These are phyloP conservation scores for Willowsia nigromaculata DNA, from an alignment of 2,888 invertebrate genomes.

Conservation along the genomic window DNA sequence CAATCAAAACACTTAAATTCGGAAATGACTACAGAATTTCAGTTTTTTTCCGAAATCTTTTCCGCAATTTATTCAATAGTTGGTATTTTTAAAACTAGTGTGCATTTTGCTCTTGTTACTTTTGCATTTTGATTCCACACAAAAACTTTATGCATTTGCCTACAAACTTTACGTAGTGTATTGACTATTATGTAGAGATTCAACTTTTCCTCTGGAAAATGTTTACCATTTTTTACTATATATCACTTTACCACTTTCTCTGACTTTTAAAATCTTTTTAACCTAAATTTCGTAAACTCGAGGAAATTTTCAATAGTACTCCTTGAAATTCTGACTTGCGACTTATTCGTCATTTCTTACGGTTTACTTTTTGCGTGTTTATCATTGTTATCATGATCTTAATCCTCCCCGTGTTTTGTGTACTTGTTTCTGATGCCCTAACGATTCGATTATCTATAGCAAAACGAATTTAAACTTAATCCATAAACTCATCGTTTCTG, in stretches of 20 bases:
- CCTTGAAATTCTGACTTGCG: background rate
- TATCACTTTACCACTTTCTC: background rate
- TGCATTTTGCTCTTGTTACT: conserved; percentile 15
- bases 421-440: too few relatives aligned
- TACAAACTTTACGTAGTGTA: background rate
- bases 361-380: background rate
- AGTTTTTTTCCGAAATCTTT: background rate
- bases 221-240: background rate
- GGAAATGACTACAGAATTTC: conserved; percentile 4
- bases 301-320: background rate
- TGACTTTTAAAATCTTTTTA: background rate
- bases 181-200: background rate
- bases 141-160: conserved; percentile 7
- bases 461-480: too few relatives aligned
- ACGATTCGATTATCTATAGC: too few relatives aligned
- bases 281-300: background rate
- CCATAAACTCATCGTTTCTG: background rate
- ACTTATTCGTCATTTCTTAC: background rate
- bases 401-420: background rate
- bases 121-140: background rate
- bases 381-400: background rate
- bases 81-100: conserved; percentile 1
- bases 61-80: background rate
- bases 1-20: conserved; percentile 1
- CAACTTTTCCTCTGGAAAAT: background rate